Conservation (phyloP, 2,888 invertebrate genomes). For the Sesia bembeciformis region DNA sequence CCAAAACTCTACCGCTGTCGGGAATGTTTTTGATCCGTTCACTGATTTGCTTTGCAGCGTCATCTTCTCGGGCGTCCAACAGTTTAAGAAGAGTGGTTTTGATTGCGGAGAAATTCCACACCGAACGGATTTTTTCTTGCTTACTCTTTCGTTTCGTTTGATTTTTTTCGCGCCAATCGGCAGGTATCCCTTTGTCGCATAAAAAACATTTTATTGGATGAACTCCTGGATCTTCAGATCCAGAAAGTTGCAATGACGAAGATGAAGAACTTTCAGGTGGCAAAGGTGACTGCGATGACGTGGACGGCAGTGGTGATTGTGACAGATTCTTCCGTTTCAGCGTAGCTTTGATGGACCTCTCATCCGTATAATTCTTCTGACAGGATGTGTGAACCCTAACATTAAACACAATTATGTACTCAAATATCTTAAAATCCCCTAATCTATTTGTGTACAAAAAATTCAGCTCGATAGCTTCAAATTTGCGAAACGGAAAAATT, state of each 20-base stretch:
- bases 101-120: neutral
- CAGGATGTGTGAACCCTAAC: neutral
- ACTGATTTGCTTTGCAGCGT: neutral
- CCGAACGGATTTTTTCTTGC: neutral
- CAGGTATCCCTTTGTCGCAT: neutral
- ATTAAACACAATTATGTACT: neutral
- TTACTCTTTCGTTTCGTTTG: neutral
- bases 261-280: neutral
- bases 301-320: neutral
- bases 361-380: neutral
- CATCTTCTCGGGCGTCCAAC: neutral
- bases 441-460: neutral
- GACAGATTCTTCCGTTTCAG: neutral
- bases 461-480: neutral
- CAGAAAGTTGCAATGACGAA: neutral
- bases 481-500: neutral
- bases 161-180: neutral
- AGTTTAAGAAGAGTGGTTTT: neutral
- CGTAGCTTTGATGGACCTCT: neutral
- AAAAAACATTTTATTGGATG: neutral
- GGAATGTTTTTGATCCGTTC: neutral
- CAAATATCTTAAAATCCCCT: neutral
- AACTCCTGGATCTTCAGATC: neutral
- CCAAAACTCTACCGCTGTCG: neutral
- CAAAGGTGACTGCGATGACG: neutral